A percentile compares a stretch with the other conserved stretches of the same genome.
These are phyloP conservation scores for Notodonta ziczac DNA, from an alignment of 2,888 invertebrate genomes.

Conservation along the genomic window DNA sequence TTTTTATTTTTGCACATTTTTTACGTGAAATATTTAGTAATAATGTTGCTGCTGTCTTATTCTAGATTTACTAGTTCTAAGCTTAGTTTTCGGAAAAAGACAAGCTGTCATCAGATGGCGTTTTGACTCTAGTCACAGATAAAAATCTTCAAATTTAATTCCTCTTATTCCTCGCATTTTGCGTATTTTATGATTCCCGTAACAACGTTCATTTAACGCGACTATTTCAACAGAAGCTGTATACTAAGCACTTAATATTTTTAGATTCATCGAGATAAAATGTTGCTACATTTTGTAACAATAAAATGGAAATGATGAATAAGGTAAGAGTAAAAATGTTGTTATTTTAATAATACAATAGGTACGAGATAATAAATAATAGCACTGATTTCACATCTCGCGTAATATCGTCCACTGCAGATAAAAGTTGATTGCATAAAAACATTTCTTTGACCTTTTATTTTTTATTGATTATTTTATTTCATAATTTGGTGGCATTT, in stretches of 20 bases:
- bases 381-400: conserved; percentile 15
- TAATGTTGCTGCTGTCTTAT: not conserved
- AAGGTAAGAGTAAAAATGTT: conserved; percentile 12
- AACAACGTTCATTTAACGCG: not conserved
- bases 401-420: conserved; percentile 11
- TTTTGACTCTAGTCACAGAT: conserved; percentile 6
- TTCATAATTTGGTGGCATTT: conserved; percentile 34
- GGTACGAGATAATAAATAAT: conserved; percentile 10
- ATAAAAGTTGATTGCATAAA: conserved; percentile 24
- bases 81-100: not conserved
- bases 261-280: conserved; percentile 1
- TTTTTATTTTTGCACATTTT: not conserved
- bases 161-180: conserved; percentile 20
- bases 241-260: not conserved
- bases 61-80: not conserved
- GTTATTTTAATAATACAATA: not conserved
- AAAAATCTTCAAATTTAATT: conserved; percentile 4
- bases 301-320: conserved; percentile 19
- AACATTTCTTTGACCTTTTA: conserved; percentile 25
- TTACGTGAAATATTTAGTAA: not conserved
- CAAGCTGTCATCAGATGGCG: not conserved
- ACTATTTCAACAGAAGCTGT: conserved; percentile 7
- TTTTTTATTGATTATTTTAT: conserved; percentile 21
- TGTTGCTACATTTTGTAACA: conserved; percentile 11
- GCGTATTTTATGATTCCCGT: not conserved